Evolutionary conservation across 2,888 invertebrate species (phyloP).

Genomic region (Germaria angustata): DNA sequence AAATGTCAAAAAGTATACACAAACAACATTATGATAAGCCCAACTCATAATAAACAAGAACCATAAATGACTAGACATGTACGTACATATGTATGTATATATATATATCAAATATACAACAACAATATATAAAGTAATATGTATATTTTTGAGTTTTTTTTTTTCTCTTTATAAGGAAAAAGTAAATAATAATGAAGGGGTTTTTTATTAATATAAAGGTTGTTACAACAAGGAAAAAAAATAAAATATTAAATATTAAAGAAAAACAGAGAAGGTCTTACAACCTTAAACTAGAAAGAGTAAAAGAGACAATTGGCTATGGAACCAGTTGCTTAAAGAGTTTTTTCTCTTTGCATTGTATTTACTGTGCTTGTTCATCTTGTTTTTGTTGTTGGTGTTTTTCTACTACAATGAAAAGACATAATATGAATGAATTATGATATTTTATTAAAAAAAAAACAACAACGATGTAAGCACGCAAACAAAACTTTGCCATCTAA

Average conservation of each 20-base stretch:
- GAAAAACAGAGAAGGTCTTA: conserved; percentile 47
- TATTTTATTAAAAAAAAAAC: conserved; percentile 71
- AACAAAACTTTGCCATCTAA: no score
- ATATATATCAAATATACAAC: neutral
- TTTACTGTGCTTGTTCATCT: neutral
- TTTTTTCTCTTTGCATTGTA: neutral
- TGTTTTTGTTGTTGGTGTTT: neutral
- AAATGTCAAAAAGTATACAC: conserved; percentile 54
- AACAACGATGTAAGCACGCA: neutral
- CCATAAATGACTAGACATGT: neutral
- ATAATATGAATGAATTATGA: conserved; percentile 77
- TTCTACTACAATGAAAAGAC: conserved; percentile 35
- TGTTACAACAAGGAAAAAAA: conserved; percentile 47
- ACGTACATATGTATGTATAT: no score
- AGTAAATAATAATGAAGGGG: conserved; percentile 70
- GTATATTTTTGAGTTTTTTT: conserved; percentile 2
- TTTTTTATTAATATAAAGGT: conserved; percentile 43
- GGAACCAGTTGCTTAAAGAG: conserved; percentile 71
- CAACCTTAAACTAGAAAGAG: conserved; percentile 53
- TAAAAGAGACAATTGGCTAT: conserved; percentile 62
- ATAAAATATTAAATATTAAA: conserved; percentile 71
- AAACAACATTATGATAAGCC: conserved; percentile 62
- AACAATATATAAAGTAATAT: neutral
- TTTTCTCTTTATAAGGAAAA: conserved; percentile 33
- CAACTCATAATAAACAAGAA: conserved; percentile 59